Conservation (phyloP, 2,888 invertebrate genomes). For the Patella pellucida region DNA sequence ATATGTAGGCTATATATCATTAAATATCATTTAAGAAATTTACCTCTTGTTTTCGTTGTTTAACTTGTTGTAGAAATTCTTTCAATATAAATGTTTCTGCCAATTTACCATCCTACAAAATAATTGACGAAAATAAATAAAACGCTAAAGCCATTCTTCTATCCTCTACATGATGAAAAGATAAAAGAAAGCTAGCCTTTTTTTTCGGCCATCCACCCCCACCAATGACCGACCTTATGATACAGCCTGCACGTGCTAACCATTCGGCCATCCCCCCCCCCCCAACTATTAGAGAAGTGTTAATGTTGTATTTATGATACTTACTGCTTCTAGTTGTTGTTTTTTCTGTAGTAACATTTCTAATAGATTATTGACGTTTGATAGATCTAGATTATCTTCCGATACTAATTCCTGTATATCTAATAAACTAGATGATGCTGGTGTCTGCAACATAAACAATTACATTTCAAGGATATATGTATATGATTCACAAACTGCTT, state of each 20-base stretch:
- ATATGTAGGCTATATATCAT: too few relatives aligned
- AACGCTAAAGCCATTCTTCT: too few relatives aligned
- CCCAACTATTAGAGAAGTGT: too few relatives aligned
- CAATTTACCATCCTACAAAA: conserved; percentile 75
- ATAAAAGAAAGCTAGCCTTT: too few relatives aligned
- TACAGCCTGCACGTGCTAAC: too few relatives aligned
- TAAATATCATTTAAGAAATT: conserved; percentile 47
- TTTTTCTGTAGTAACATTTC: conserved; percentile 85
- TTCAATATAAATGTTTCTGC: conserved; percentile 84
- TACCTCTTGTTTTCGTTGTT: conserved; percentile 80
- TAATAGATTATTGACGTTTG: conserved; percentile 86
- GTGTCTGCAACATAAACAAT: not conserved
- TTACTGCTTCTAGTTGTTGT: conserved; percentile 84
- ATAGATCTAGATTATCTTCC: conserved; percentile 76
- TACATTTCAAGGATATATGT: not conserved
- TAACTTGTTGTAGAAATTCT: conserved; percentile 85
- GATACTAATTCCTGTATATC: conserved; percentile 50
- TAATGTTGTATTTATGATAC: conserved; percentile 24
- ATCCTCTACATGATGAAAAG: too few relatives aligned
- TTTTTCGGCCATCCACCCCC: too few relatives aligned
- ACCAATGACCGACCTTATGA: too few relatives aligned
- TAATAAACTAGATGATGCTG: conserved; percentile 34
- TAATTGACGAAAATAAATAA: not conserved
- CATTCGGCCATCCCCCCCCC: too few relatives aligned
- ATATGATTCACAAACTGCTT: not conserved